Conservation (phyloP, 2,797 vertebrate genomes). For the Labeo calbasu region DNA sequence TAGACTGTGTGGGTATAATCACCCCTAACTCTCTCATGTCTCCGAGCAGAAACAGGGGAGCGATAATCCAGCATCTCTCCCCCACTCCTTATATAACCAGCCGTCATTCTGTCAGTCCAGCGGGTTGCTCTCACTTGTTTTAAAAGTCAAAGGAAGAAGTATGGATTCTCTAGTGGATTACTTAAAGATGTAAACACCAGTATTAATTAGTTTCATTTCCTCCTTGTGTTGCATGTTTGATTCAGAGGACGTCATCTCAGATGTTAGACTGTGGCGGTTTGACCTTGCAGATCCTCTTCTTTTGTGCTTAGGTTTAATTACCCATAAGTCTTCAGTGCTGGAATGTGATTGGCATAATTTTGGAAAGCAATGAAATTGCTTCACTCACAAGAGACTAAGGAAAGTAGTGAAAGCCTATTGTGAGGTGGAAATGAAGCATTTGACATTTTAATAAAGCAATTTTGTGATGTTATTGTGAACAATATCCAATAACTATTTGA, state of each 20-base stretch:
- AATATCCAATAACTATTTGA: not conserved
- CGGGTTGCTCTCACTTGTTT: conserved; percentile 31
- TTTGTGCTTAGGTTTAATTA: conserved; percentile 29
- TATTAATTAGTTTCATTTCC: conserved; percentile 16
- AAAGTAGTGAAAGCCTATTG: not conserved
- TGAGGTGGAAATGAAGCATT: not conserved
- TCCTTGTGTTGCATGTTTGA: not conserved
- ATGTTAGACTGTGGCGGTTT: not conserved
- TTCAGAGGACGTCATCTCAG: not conserved
- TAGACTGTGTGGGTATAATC: conserved; percentile 73
- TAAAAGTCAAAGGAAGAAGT: conserved; percentile 35
- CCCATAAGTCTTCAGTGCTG: not conserved
- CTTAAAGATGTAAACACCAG: conserved; percentile 42
- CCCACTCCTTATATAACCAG: conserved; percentile 42
- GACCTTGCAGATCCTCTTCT: conserved; percentile 22
- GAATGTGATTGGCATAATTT: conserved; percentile 18
- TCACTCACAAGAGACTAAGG: not conserved
- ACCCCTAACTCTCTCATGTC: conserved; percentile 69
- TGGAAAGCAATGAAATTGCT: not conserved
- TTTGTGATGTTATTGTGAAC: not conserved
- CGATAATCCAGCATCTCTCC: conserved; percentile 63
- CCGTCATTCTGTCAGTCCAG: conserved; percentile 27
- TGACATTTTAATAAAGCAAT: not conserved
- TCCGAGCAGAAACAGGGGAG: conserved; percentile 63
- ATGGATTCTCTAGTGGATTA: not conserved